Base-by-base conservation (phyloP, 2,113 vertebrate species). In the Zapus hudsonius region DNA sequence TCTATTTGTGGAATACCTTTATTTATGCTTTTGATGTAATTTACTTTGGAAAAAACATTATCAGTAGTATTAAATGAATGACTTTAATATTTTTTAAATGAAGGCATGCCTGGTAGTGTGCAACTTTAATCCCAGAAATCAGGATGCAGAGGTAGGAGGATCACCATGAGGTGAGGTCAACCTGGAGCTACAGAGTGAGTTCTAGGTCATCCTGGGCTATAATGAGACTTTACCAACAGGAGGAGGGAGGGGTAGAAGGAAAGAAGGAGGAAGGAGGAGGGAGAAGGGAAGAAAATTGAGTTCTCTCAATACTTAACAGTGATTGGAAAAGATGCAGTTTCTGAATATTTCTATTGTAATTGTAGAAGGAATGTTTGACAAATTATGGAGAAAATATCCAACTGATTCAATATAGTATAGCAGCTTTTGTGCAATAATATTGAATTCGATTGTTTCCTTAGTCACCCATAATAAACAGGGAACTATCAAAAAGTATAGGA, bases 41-140 rank as follows among this genome's bases (percentile, higher is more conserved):
- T 82, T 93, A 31, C 44, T 76, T 84, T 66, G 44, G 42, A 67
- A 33, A 88, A 80, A 13, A 40, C 19, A 38, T 55, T 40, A 84
- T 12, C 6, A 72, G 42, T 63, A 91, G 36, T 17, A 75, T 74
- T 25, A 80, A 92, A 84, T 87, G 17, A 8, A 52, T 36, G 29
- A 64, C 90, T 80, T 90, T 70, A 87, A 67, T 87, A 20, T n/a
- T n/a, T n/a, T n/a, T 57, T 57, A 76, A 66, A 78, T 52, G 11
- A 52, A 52, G 52, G 11, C 52, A 8, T 10, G 6, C 52, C 12
- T 52, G 52, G 52, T 52, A 15, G 6, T 12, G 11, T 15, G 16
- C 12, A 15, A 10, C 52, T 52, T 52, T 52, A 52, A 52, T 52
- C 7, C 52, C 52, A 52, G 52, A 10, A 10, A 10, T 52, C 6